These are phyloP conservation scores for Rhogogaster chlorosoma DNA, from an alignment of 2,888 invertebrate genomes.

Conservation along the genomic window DNA sequence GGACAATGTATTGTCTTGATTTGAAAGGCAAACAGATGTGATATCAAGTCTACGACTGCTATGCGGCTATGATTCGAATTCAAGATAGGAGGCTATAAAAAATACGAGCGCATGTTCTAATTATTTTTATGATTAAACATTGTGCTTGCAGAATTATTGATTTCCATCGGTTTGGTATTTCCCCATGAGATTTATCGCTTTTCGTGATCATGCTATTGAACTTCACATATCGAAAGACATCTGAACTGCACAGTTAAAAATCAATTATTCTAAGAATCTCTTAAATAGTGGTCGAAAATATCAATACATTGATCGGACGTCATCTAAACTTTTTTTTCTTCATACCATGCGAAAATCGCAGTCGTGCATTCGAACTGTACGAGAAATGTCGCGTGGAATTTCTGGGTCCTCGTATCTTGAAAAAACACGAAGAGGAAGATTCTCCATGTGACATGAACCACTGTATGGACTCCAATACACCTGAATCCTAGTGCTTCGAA, in stretches of 20 bases:
- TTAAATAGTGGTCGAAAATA: not conserved
- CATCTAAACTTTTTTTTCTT: too few relatives aligned
- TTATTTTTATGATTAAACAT: not conserved
- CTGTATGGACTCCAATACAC: conserved; percentile 8
- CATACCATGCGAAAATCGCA: not conserved
- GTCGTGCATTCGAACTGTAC: not conserved
- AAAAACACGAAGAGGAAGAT: conserved; percentile 7
- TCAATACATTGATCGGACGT: not conserved
- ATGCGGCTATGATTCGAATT: not conserved
- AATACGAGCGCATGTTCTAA: conserved; percentile 23
- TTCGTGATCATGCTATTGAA: not conserved
- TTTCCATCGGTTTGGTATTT: not conserved
- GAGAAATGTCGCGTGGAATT: not conserved
- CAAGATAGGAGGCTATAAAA: conserved; percentile 26
- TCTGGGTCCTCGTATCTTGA: not conserved
- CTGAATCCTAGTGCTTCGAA: conserved; percentile 19
- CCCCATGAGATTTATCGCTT: not conserved
- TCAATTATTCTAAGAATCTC: not conserved
- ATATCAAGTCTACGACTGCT: conserved; percentile 22
- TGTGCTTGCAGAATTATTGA: not conserved
- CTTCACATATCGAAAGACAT: not conserved
- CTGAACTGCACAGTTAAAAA: not conserved
- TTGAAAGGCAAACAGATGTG: conserved; percentile 30
- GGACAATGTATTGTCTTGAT: conserved; percentile 37
- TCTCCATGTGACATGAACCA: conserved; percentile 13